These are phyloP conservation scores for Aphaenogaster ashmeadi DNA, from an alignment of 1,140 invertebrate genomes.

Conservation along the genomic window DNA sequence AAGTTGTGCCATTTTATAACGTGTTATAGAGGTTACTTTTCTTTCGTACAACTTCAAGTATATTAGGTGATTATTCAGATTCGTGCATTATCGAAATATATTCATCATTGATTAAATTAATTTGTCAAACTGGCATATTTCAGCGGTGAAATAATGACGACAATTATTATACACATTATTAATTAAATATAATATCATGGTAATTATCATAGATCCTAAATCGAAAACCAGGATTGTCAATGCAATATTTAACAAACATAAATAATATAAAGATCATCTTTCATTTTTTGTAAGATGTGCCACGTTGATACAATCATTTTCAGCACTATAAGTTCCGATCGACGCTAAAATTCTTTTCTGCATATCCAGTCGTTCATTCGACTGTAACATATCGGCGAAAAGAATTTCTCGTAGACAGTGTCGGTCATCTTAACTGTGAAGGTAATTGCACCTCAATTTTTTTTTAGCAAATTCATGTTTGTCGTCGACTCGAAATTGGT, in stretches of 20 bases:
- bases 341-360: constrained; percentile 5
- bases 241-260: not conserved
- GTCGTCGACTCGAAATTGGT: not conserved
- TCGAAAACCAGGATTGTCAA: not conserved
- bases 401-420: not conserved
- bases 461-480: not conserved
- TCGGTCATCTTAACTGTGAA: not conserved
- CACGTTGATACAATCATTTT: not conserved
- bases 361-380: not conserved
- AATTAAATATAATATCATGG: not conserved
- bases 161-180: not conserved
- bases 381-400: not conserved
- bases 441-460: not conserved
- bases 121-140: not conserved
- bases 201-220: not conserved
- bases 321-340: not conserved
- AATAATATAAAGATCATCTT: not conserved
- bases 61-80: not conserved
- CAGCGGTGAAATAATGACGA: not conserved
- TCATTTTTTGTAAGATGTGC: not conserved
- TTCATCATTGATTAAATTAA: not conserved
- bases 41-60: not conserved
- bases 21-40: not conserved
- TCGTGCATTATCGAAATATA: not conserved
- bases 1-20: not conserved